phyloP scores from a whole-genome alignment of 2,797 vertebrate species.

The Cynodonichthys magdalenae region DNA sequence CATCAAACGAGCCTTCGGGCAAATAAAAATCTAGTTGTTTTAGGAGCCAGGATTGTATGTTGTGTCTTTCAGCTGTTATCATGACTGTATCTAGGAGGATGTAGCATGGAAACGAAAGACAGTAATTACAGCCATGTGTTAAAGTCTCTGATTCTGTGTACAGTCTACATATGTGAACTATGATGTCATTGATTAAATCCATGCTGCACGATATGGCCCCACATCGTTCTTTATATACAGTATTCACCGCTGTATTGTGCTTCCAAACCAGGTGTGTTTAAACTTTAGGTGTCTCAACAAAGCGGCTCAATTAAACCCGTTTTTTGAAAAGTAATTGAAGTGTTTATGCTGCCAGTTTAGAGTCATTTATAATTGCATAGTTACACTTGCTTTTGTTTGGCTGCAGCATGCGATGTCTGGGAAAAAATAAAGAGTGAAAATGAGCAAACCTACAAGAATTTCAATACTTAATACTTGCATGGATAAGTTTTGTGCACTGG shows the following conservation, averaged over 20 bases:
- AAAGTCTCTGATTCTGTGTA: not conserved
- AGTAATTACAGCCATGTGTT: not conserved
- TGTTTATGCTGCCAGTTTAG: no score
- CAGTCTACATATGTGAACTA: not conserved
- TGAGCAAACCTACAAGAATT: no score
- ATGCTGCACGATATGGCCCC: not conserved
- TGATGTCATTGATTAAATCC: conserved; percentile 5
- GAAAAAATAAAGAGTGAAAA: not conserved
- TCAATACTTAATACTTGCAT: not conserved
- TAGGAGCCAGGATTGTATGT: not conserved
- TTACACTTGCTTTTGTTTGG: not conserved
- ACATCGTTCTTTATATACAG: not conserved
- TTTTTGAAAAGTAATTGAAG: no score
- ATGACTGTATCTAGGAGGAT: not conserved
- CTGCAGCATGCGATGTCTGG: conserved; percentile 1
- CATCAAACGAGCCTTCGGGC: no score
- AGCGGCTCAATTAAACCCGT: no score
- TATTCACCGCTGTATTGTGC: no score
- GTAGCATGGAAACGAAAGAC: not conserved
- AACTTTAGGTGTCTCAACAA: no score
- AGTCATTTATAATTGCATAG: no score
- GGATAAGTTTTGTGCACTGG: not conserved
- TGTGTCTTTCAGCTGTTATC: conserved; percentile 4
- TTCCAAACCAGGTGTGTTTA: no score
- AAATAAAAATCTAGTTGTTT: no score